Evolutionary conservation across 2,113 vertebrate species (phyloP).

Genomic region (Protobothrops flavoviridis): DNA sequence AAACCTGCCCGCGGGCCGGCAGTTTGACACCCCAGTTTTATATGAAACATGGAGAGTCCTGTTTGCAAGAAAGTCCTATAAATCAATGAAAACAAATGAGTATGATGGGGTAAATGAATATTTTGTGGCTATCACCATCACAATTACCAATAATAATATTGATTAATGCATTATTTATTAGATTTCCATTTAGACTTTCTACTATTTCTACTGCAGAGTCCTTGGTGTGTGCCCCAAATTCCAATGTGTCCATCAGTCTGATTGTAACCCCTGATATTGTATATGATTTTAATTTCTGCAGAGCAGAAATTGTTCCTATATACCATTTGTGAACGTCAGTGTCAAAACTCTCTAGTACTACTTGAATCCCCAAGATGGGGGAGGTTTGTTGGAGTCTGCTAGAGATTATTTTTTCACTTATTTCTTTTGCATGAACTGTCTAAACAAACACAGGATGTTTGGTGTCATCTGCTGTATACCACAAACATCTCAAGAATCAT

Average conservation of each 20-base stretch:
- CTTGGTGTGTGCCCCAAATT: not conserved
- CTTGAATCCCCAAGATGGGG: not conserved
- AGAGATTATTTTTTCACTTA: not conserved
- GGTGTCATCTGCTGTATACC: not conserved
- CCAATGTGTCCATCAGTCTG: not conserved
- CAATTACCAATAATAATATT: not conserved
- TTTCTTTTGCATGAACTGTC: not conserved
- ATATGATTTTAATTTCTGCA: not conserved
- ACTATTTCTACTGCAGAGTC: not conserved
- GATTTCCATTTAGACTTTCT: not conserved
- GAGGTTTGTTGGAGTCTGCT: too few species aligned
- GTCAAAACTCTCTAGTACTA: not conserved
- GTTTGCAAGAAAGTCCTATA: not conserved
- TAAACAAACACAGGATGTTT: not conserved
- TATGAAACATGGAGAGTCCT: not conserved
- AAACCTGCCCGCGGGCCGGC: too few species aligned
- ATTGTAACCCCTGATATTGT: not conserved
- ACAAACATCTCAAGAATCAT: constrained; percentile 8
- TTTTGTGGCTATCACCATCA: not conserved
- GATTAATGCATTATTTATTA: not conserved
- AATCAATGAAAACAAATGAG: not conserved
- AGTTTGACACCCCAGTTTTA: too few species aligned
- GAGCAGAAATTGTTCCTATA: not conserved
- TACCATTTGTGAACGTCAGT: not conserved
- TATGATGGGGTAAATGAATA: not conserved